Evolutionary conservation across 1,140 invertebrate species (phyloP), one percentile per base, ranked within the genome.

Genomic region (Calliopsis andreniformis): DNA sequence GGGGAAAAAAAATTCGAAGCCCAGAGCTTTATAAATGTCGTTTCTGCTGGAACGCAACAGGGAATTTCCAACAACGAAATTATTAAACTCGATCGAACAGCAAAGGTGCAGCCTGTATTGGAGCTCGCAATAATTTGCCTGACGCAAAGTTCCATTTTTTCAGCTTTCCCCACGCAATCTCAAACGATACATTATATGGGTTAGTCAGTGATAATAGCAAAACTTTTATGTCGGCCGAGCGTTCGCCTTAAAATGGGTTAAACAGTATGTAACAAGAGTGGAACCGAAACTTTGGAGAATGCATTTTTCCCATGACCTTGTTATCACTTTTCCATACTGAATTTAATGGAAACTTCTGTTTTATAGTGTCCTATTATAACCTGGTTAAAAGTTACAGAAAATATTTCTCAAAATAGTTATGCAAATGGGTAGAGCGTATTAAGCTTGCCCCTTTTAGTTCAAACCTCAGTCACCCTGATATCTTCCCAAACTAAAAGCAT

Each of bases 131-230:
- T 39, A 62, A 62, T 71, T 35, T 18, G 20, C 23, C 32, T 35
- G 12, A 51, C n/a, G 5, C n/a, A 20, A 5, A 20, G 1, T n/a
- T 45, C 35, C 25, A n/a, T 25, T 39, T n/a, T 49, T 8, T 28
- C 23, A 7, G 28, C 23, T 30, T 55, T 56, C 25, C 16, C 20
- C 35, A 64, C 35, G 12, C 18, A 8, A 20, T 35, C 28, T 45
- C 25, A 6, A 53, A 18, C 14, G 69, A 72, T 63, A 72, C 23
- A 42, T 51, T 49, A 51, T 62, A 72, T 23, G 61, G 35, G 47
- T 18, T 62, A 72, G 8, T 23, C 6, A 35, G 43, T 72, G 53
- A 72, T 55, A 72, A 63, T 47, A 32, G 45, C n/a, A n/a, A 47
- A 72, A 63, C 58, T 53, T 51, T 16, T 23, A 20, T 16, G 56